These are phyloP conservation scores for Meleagris gallopavo DNA, from an alignment of 2,113 vertebrate genomes.

Conservation along the genomic window DNA sequence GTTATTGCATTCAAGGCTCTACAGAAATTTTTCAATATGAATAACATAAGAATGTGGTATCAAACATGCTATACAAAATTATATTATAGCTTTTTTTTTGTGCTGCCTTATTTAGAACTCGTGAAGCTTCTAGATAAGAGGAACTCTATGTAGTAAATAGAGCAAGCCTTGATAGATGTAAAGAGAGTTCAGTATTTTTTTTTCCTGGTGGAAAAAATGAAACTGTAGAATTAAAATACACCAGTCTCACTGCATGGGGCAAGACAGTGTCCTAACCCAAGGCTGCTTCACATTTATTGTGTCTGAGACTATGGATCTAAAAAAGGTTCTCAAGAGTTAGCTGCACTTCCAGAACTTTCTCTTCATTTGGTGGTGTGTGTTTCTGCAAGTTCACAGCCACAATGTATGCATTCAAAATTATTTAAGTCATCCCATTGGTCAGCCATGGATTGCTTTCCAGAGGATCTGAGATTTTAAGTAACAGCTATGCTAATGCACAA, in stretches of 20 bases:
- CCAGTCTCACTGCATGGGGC: background rate
- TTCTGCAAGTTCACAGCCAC: background rate
- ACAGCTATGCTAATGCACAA: background rate
- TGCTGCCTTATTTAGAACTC: background rate
- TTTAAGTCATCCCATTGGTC: background rate
- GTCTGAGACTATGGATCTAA: background rate
- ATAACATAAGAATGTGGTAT: background rate
- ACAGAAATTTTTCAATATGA: background rate
- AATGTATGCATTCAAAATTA: rapidly evolving
- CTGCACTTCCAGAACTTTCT: background rate
- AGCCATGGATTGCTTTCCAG: background rate
- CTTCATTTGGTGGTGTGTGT: background rate
- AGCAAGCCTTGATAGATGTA: background rate
- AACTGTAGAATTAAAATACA: background rate
- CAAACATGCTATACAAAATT: background rate
- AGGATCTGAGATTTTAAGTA: background rate
- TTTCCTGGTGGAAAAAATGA: background rate
- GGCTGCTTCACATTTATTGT: background rate
- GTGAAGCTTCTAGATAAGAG: background rate
- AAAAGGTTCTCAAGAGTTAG: background rate
- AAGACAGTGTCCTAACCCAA: background rate
- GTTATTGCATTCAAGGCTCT: background rate
- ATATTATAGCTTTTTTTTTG: no score
- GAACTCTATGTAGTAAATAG: background rate
- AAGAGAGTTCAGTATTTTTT: background rate